Evolutionary conservation across 2,888 invertebrate species (phyloP).

Genomic region (Sialis fuliginosa): DNA sequence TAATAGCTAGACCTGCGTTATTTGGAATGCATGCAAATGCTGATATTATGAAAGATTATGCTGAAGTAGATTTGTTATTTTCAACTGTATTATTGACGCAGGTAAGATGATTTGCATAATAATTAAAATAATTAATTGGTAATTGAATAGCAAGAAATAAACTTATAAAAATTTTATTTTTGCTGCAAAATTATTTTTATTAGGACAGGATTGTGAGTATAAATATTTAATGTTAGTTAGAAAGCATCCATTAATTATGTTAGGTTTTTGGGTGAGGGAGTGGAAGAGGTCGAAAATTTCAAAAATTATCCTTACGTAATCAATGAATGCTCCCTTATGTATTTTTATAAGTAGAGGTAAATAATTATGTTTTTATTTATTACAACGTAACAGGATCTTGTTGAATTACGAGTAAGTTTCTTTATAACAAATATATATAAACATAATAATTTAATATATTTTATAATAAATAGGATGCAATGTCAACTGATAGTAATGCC

Average conservation of each 20-base stretch:
- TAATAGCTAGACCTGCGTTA: conserved; percentile 62
- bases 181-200: not conserved
- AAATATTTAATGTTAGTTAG: not conserved
- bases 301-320: no score
- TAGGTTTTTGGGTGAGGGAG: not conserved
- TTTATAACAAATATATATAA: not conserved
- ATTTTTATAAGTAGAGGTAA: no score
- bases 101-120: conserved; percentile 28
- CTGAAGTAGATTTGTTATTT: conserved; percentile 65
- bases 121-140: not conserved
- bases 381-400: not conserved
- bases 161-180: not conserved
- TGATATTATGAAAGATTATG: conserved; percentile 80
- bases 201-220: not conserved
- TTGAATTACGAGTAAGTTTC: not conserved
- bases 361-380: not conserved
- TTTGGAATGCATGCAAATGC: conserved; percentile 90
- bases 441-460: not conserved
- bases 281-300: not conserved
- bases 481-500: conserved; percentile 36
- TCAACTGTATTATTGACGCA: conserved; percentile 61
- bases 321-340: no score
- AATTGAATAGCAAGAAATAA: not conserved
- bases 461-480: conserved; percentile 36
- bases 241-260: not conserved